phyloP scores from a whole-genome alignment of 2,113 vertebrate species.

The Pollachius pollachius region DNA sequence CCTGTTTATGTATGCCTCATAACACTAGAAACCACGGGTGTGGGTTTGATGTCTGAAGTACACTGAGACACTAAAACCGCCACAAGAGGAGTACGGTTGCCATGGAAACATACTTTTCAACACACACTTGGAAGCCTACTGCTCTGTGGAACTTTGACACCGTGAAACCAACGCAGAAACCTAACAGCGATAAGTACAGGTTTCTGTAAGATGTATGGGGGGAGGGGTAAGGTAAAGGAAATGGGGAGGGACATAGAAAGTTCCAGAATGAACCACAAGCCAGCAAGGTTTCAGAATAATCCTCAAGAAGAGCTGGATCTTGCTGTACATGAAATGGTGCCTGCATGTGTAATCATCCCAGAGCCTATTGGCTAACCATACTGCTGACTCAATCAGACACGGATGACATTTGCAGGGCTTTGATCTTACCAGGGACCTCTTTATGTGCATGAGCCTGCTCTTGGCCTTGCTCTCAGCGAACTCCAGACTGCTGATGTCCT shows the following conservation, averaged over 20 bases:
- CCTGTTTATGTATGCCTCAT: background rate
- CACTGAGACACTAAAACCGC: background rate
- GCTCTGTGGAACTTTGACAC: too few relatives aligned
- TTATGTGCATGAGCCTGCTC: slow-evolving; percentile 88
- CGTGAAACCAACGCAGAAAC: slow-evolving; percentile 60
- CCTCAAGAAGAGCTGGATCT: too few relatives aligned
- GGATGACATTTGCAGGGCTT: too few relatives aligned
- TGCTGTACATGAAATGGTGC: background rate
- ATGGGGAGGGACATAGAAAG: background rate
- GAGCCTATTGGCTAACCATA: background rate
- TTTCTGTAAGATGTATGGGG: slow-evolving; percentile 82
- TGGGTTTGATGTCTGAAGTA: too few relatives aligned
- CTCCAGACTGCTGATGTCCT: slow-evolving; percentile 96
- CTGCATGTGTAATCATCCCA: background rate
- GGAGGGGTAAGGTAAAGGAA: slow-evolving; percentile 65
- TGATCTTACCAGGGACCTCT: slow-evolving; percentile 90
- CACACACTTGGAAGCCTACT: background rate
- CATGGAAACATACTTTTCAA: background rate
- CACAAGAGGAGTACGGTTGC: background rate
- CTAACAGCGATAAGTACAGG: slow-evolving; percentile 99
- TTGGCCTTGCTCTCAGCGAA: slow-evolving; percentile 97
- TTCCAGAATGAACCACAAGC: background rate
- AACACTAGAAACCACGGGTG: too few relatives aligned
- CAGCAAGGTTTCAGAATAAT: background rate
- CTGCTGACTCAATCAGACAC: too few relatives aligned